A percentile compares a stretch with the other conserved stretches of the same genome.
phyloP scores from a whole-genome alignment of 2,797 vertebrate genomes.

The Sebastes itinus region DNA sequence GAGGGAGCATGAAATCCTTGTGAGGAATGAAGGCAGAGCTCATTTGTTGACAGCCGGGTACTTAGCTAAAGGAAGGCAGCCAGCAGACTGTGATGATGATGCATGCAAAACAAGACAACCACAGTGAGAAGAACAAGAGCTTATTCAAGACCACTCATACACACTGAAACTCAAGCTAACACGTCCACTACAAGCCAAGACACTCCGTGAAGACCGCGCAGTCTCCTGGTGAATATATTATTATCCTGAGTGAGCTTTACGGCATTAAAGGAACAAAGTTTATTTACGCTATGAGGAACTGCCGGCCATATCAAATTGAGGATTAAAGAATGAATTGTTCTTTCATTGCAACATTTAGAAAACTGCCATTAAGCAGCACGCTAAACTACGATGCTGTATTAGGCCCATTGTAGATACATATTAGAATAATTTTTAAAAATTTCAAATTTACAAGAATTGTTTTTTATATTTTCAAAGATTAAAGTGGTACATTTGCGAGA shows the following conservation, averaged over 20 bases:
- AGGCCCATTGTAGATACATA: background rate
- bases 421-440: no score
- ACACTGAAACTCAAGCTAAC: conserved; percentile 23
- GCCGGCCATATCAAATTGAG: background rate
- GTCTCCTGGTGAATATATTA: conserved; percentile 20
- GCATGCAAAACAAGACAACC: conserved; percentile 45
- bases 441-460: no score
- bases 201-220: background rate
- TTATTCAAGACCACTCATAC: conserved; percentile 50
- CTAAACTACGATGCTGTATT: background rate
- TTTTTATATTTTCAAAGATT: background rate
- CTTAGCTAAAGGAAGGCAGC: conserved; percentile 37
- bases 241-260: conserved; percentile 3
- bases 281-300: background rate
- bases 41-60: conserved; percentile 41
- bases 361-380: background rate
- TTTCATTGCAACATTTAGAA: background rate
- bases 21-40: conserved; percentile 27
- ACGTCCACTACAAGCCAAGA: conserved; percentile 17
- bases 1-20: background rate
- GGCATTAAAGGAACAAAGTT: conserved; percentile 1
- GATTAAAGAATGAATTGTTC: conserved; percentile 3
- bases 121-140: conserved; percentile 38
- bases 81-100: conserved; percentile 45
- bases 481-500: background rate